A percentile compares a stretch with the other conserved stretches of the same genome.
Evolutionary conservation across 2,888 invertebrate genomes (phyloP).

Genomic region (Leptopilina syphax): DNA sequence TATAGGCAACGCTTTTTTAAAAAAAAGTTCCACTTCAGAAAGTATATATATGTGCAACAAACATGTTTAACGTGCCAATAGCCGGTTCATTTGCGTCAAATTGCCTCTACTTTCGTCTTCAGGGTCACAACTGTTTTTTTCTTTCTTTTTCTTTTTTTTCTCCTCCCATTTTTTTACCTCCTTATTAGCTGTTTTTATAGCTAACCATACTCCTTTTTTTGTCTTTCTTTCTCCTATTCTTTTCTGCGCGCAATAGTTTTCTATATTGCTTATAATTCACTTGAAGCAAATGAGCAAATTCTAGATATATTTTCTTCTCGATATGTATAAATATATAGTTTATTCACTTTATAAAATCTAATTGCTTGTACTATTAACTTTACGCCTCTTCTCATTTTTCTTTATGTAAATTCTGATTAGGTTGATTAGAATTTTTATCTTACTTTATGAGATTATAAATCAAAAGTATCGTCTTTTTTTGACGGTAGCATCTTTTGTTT

Average conservation of each 20-base stretch:
- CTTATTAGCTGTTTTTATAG: conserved; percentile 6
- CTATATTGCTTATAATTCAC: too few relatives aligned
- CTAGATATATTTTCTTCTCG: too few relatives aligned
- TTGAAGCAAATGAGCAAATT: too few relatives aligned
- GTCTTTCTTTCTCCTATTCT: background rate
- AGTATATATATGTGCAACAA: conserved; percentile 16
- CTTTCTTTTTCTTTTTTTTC: too few relatives aligned
- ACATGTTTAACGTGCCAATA: conserved; percentile 24
- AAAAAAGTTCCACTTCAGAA: conserved; percentile 9
- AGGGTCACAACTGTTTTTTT: conserved; percentile 5
- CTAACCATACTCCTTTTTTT: background rate
- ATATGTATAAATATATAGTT: too few relatives aligned
- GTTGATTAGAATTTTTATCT: background rate
- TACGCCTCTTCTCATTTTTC: background rate
- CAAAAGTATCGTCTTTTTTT: too few relatives aligned
- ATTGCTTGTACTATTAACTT: background rate
- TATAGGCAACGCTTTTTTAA: conserved; percentile 1
- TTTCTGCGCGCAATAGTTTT: background rate
- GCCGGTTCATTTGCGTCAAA: conserved; percentile 20
- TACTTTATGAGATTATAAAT: too few relatives aligned
- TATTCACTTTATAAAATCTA: background rate
- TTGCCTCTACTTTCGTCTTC: conserved; percentile 12
- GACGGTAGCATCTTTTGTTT: too few relatives aligned
- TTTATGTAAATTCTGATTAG: background rate
- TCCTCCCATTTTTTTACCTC: background rate